Evolutionary conservation across 1,140 invertebrate genomes (phyloP), one percentile per base, ranked within the genome.

Genomic region (Theocolax elegans): DNA sequence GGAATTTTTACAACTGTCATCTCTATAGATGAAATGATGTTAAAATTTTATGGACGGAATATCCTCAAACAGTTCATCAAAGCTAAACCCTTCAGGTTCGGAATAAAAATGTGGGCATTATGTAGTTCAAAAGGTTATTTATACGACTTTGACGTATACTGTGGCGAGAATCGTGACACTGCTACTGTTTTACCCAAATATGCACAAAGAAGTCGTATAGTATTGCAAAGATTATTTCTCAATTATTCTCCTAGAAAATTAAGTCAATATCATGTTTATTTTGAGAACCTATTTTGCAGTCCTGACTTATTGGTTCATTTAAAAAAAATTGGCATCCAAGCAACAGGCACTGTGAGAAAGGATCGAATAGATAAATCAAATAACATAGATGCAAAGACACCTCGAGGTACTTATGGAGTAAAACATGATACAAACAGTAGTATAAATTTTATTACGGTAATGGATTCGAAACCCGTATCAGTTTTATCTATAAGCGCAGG

Each of bases 11-110:
- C n/a, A 10, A 60, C 71, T 15, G 71, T 64, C 21, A 35, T 62
- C 21, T 62, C 53, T 13, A 29, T 67, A 7, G 71, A 72, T 56
- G 64, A 72, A 58, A 74, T 62, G 65, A 72, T 63, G 56, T n/a
- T 59, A 23, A 59, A 59, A n/a, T 59, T 19, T 25, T 59, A 19
- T 38, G 56, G 56, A 19, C 38, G 38, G 49, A 31, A 12, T 29
- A 13, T 48, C 19, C 10, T 64, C 9, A 49, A 63, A 38, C 65
- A 68, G 54, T 71, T 65, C 64, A 59, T 72, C 38, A 51, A 44
- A 60, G 23, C 21, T 1, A 71, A 68, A 17, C 59, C 71, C 19
- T 31, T 62, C 7, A 31, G 56, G 48, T 71, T 74, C 40, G 67
- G 65, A 13, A 67, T 67, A 29, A 64, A 67, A 40, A 10, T 64